phyloP scores from a whole-genome alignment of 2,888 invertebrate genomes.

The Amblyteles armatorius region DNA sequence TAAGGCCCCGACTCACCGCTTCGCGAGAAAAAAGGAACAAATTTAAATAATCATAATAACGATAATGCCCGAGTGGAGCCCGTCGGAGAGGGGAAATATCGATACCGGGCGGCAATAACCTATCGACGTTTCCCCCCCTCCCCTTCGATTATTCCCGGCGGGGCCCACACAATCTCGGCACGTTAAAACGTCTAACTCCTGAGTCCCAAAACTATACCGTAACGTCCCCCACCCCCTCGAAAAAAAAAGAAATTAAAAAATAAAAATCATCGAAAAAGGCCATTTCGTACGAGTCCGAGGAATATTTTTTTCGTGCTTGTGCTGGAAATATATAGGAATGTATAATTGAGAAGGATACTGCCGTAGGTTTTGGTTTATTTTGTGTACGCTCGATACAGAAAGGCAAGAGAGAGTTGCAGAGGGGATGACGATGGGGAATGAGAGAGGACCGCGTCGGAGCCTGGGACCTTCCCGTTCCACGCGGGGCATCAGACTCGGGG shows the following conservation, averaged over 20 bases:
- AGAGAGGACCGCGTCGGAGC: slow-evolving; percentile 57
- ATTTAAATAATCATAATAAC: slow-evolving; percentile 82
- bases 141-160: slow-evolving; percentile 35
- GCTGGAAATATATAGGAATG: slow-evolving; percentile 21
- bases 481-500: slow-evolving; percentile 63
- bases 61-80: slow-evolving; percentile 75
- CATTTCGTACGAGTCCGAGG: slow-evolving; percentile 8
- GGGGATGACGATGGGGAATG: slow-evolving; percentile 56
- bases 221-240: too few species aligned
- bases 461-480: slow-evolving; percentile 48
- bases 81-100: slow-evolving; percentile 32
- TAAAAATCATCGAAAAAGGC: not conserved
- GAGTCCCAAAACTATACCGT: not conserved
- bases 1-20: slow-evolving; percentile 54
- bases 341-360: slow-evolving; percentile 48
- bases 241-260: slow-evolving; percentile 13
- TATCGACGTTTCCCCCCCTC: slow-evolving; percentile 39
- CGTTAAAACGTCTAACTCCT: not conserved
- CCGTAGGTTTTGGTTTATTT: slow-evolving; percentile 16
- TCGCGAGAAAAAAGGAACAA: slow-evolving; percentile 75
- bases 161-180: slow-evolving; percentile 27
- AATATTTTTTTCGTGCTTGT: slow-evolving; percentile 16
- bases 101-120: slow-evolving; percentile 62
- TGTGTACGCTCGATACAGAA: slow-evolving; percentile 49
- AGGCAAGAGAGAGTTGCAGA: slow-evolving; percentile 25